Conservation (phyloP, 2,113 vertebrate genomes). For the Chamaetylas fuelleborni region DNA sequence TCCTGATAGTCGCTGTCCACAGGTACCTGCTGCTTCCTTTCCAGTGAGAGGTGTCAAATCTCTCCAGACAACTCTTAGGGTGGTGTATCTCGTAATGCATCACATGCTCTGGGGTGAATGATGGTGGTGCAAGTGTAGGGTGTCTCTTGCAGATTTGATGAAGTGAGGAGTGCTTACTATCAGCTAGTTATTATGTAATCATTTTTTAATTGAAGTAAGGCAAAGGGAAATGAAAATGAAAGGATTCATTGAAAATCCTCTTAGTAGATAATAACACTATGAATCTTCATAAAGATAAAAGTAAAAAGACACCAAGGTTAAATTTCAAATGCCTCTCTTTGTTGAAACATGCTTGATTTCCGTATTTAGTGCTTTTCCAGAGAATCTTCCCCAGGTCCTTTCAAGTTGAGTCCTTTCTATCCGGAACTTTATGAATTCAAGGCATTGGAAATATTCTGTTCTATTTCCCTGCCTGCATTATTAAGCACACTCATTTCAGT, state of each 20-base stretch:
- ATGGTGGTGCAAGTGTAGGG: background rate
- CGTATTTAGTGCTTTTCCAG: background rate
- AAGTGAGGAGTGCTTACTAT: background rate
- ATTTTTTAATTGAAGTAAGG: background rate
- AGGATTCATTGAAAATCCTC: background rate
- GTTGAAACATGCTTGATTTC: background rate
- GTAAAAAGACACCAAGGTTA: background rate
- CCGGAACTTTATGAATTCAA: background rate
- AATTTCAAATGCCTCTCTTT: background rate
- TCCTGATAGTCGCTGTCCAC: background rate
- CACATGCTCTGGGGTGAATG: background rate
- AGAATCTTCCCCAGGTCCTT: background rate
- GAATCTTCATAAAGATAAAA: background rate
- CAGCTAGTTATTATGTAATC: background rate
- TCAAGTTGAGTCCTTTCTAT: background rate
- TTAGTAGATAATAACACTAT: background rate
- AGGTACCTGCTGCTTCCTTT: background rate
- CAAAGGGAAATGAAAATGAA: background rate
- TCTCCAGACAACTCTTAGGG: background rate
- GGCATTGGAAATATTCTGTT: background rate
- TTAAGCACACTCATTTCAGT: background rate
- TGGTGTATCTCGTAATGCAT: background rate
- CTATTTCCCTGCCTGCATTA: background rate
- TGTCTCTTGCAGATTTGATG: background rate
- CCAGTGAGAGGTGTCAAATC: background rate